Evolutionary conservation across 2,888 invertebrate genomes (phyloP).

Genomic region (Mystacides longicornis): DNA sequence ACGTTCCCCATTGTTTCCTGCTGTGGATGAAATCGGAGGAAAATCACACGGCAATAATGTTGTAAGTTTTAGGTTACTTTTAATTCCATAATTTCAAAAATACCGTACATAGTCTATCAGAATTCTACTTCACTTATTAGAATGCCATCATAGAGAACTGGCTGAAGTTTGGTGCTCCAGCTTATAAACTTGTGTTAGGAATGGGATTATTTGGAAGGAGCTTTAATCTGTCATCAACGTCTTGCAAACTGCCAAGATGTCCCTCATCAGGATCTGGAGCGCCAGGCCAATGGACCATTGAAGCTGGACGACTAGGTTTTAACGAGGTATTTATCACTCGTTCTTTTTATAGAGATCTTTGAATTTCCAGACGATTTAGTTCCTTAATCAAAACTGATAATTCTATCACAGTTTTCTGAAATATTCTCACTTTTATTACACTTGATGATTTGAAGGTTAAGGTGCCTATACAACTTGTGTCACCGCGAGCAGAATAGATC

Average conservation of each 20-base stretch:
- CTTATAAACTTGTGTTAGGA: conserved; percentile 61
- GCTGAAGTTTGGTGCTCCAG: conserved; percentile 40
- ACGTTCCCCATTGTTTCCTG: conserved; percentile 56
- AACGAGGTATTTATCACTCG: no score
- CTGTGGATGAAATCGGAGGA: conserved; percentile 32
- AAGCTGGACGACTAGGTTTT: conserved; percentile 62
- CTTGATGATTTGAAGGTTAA: no score
- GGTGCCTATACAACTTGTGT: no score
- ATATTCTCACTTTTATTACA: no score
- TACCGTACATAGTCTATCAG: neutral
- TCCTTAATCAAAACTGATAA: no score
- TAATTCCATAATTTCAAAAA: neutral
- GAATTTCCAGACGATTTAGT: no score
- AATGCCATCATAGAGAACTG: conserved; percentile 18
- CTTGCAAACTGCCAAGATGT: conserved; percentile 29
- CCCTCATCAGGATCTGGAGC: conserved; percentile 50
- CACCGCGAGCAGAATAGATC: no score
- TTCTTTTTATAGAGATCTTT: no score
- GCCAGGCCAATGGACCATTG: conserved; percentile 56
- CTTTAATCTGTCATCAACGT: conserved; percentile 50
- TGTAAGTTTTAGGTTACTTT: conserved; percentile 10
- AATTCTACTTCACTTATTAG: conserved; percentile 6
- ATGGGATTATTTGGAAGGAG: conserved; percentile 64
- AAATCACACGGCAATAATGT: conserved; percentile 11
- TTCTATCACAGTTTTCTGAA: no score